Evolutionary conservation across 2,888 invertebrate genomes (phyloP), one percentile per base, ranked within the genome.

Genomic region (Gryllus longicercus): DNA sequence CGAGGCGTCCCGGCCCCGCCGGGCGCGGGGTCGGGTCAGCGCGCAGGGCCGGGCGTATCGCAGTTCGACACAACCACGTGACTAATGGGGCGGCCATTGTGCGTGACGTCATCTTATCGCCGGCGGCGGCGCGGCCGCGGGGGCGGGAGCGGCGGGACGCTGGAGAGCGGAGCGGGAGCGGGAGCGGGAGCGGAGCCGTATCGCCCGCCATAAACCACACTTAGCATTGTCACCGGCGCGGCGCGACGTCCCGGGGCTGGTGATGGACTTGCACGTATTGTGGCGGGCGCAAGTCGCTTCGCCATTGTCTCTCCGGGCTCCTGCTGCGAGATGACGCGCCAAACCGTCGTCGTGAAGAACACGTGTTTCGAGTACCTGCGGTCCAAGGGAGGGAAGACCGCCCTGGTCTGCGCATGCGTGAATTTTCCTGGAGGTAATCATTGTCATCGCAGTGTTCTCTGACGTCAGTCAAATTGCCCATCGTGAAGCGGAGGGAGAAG

Each of bases 11-110:
- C 63, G 63, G n/a, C 12, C 63, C 63, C n/a, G 14, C 16, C n/a
- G 2, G 16, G 16, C 63, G 16, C 63, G 63, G n/a, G 63, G 63
- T 63, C 63, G n/a, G 63, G 63, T 14, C 63, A 18, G n/a, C n/a
- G 63, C n/a, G 63, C n/a, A 1, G 51, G 51, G 11, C 12, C 63
- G 14, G 8, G 63, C 63, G 63, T 63, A 63, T 63, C 63, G 63
- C 63, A 18, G 63, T 63, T 63, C 63, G 63, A 63, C 63, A 63
- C 63, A 63, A 63, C 63, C n/a, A n/a, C 63, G 63, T 63, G 63
- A 63, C 63, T 63, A 63, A 63, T 63, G 63, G 63, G 63, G 63
- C 63, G 63, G 63, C n/a, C 63, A 63, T 63, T 63, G 63, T 63
- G n/a, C n/a, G 63, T 63, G 63, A 63, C 63, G 63, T 63, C 16